Percentiles rank a stretch among this genome's conserved stretches.
Evolutionary conservation across 2,888 invertebrate species (phyloP).

Genomic region (Andrena bucephala): DNA sequence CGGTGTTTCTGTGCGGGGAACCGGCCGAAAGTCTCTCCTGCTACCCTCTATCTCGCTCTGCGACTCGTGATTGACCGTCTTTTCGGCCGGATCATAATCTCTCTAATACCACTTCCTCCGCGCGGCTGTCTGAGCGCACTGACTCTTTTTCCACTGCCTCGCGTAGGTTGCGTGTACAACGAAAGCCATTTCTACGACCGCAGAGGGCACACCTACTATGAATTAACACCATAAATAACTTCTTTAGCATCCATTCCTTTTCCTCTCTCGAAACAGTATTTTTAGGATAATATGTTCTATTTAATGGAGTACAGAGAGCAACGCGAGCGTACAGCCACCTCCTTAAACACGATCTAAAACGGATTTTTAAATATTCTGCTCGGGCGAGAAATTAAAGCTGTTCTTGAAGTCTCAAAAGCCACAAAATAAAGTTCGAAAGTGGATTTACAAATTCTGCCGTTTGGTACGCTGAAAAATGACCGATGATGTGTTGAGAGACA

Average conservation of each 20-base stretch:
- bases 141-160: conserved; percentile 21
- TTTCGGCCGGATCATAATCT: conserved; percentile 37
- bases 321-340: not conserved
- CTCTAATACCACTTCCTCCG: conserved; percentile 21
- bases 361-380: no score
- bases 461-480: not conserved
- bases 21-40: conserved; percentile 25
- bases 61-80: conserved; percentile 50
- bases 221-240: conserved; percentile 31
- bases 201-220: not conserved
- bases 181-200: not conserved
- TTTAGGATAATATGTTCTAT: conserved; percentile 2
- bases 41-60: conserved; percentile 19
- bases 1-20: conserved; percentile 57
- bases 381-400: no score
- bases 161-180: not conserved
- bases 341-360: no score
- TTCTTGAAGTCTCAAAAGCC: no score
- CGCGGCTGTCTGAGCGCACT: conserved; percentile 5
- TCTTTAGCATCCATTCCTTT: conserved; percentile 5
- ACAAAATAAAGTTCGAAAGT: not conserved
- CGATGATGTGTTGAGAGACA: conserved; percentile 68
- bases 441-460: not conserved
- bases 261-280: conserved; percentile 4
- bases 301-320: not conserved